Conservation (phyloP, 2,797 vertebrate genomes). For the Anas flavirostris region DNA sequence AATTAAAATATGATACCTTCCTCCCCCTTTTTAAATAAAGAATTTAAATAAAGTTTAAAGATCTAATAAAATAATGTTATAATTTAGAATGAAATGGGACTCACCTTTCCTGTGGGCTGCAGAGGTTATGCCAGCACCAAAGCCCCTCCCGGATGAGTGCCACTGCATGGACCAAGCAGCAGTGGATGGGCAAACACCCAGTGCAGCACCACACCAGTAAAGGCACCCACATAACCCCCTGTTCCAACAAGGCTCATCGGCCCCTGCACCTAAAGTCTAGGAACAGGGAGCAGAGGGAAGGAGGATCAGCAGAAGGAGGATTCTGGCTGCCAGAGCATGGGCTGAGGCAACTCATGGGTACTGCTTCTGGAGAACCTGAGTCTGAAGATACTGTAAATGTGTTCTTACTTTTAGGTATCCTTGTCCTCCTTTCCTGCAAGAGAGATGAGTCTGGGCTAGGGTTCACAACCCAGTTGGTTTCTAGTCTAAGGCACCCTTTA, state of each 20-base stretch:
- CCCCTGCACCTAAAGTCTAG: accelerated
- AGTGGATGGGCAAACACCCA: background rate
- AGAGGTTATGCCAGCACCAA: background rate
- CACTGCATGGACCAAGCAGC: background rate
- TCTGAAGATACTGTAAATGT: background rate
- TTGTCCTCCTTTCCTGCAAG: background rate
- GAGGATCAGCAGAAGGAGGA: background rate
- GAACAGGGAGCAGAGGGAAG: background rate
- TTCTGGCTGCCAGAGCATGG: background rate
- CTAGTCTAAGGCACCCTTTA: background rate
- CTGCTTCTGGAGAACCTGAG: background rate
- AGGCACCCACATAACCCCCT: accelerated
- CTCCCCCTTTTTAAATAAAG: conserved; percentile 72
- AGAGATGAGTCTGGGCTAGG: background rate
- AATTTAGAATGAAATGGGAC: conserved; percentile 75
- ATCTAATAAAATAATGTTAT: conserved; percentile 79
- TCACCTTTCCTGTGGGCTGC: conserved; percentile 53
- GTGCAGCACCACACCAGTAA: background rate
- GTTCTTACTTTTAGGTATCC: background rate
- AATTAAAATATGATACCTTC: conserved; percentile 83
- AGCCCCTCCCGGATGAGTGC: background rate
- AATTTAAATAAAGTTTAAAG: conserved; percentile 84
- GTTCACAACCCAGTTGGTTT: background rate
- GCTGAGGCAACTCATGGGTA: background rate
- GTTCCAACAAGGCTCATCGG: accelerated